These are phyloP conservation scores for Setophaga coronata DNA, from an alignment of 2,113 vertebrate genomes.

Conservation along the genomic window DNA sequence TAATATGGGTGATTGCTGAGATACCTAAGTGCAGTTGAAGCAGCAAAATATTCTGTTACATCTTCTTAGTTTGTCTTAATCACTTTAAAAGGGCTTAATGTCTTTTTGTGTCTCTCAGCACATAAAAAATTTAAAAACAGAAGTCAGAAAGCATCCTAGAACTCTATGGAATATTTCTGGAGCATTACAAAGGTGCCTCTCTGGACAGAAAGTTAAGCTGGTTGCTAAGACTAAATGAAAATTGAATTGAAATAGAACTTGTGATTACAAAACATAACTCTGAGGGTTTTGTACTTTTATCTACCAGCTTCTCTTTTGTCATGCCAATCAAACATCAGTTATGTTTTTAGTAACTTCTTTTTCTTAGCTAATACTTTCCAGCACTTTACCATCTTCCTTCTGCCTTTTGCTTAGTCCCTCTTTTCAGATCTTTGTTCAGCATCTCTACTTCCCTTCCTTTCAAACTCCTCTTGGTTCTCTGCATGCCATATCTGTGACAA, in stretches of 20 bases:
- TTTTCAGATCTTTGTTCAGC: background rate
- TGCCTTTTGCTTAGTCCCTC: background rate
- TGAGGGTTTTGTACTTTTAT: background rate
- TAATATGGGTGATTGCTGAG: background rate
- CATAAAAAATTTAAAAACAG: background rate
- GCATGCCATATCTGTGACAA: fast-evolving
- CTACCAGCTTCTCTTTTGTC: background rate
- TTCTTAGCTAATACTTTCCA: background rate
- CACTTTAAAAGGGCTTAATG: background rate
- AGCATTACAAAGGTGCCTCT: background rate
- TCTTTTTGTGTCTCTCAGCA: background rate
- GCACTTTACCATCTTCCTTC: background rate
- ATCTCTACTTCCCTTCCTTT: background rate
- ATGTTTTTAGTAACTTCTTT: background rate
- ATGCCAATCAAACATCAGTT: background rate
- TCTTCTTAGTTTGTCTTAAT: background rate
- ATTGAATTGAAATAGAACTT: background rate
- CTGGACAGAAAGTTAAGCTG: background rate
- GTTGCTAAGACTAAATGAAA: background rate
- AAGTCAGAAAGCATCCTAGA: background rate
- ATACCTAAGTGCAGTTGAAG: background rate
- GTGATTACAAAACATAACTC: background rate
- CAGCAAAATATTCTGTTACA: background rate
- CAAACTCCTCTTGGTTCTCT: background rate
- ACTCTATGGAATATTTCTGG: background rate